Evolutionary conservation across 2,888 invertebrate species (phyloP).

Genomic region (Amphipoea oculea): DNA sequence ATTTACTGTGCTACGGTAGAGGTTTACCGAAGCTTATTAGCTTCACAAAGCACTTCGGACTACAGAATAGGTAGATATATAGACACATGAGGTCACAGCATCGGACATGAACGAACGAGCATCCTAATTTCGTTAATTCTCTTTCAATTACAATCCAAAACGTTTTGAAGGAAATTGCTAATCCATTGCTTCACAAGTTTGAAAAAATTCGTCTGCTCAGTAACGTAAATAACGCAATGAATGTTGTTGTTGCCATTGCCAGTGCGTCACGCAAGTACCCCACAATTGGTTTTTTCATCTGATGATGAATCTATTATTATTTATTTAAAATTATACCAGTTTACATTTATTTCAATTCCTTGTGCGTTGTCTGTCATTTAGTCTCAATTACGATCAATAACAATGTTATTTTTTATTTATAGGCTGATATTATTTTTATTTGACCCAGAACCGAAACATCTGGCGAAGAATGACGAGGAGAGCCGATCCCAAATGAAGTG

Average conservation of each 20-base stretch:
- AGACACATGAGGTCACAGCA: neutral
- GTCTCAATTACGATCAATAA: no score
- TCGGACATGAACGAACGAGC: neutral
- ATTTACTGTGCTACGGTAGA: neutral
- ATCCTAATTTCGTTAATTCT: neutral
- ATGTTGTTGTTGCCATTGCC: neutral
- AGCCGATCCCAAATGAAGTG: no score
- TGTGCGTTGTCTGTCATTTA: neutral
- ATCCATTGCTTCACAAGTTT: neutral
- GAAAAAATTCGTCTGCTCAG: neutral
- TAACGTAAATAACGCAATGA: neutral
- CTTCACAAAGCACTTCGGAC: neutral
- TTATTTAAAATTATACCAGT: neutral
- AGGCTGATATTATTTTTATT: no score
- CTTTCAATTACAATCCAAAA: neutral
- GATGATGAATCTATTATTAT: neutral
- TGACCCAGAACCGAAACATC: no score
- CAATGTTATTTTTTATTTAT: neutral
- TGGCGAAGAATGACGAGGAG: no score
- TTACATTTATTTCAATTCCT: neutral
- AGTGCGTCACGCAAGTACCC: neutral
- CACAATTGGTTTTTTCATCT: neutral
- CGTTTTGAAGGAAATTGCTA: neutral
- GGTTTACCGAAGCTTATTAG: constrained; percentile 19
- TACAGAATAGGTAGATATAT: neutral